Conservation (phyloP, 2,113 vertebrate genomes). For the Martes martes region DNA sequence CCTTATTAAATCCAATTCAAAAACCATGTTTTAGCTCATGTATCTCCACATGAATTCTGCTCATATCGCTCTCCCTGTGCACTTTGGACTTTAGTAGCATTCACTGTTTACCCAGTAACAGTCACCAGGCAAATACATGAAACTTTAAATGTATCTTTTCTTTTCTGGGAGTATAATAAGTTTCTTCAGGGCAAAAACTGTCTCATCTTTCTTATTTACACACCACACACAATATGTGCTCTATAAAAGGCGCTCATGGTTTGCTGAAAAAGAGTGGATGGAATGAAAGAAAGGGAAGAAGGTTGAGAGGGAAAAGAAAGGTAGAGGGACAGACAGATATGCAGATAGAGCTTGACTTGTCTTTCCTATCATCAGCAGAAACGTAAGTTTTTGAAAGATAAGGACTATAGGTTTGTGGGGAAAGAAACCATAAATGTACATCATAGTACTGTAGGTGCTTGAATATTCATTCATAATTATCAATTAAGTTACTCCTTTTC, state of each 20-base stretch:
- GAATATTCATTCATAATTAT: not conserved
- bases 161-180: not conserved
- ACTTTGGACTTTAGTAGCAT: not conserved
- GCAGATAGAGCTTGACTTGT: not conserved
- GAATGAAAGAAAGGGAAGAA: too few species aligned
- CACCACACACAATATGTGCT: not conserved
- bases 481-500: not conserved
- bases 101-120: not conserved
- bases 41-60: not conserved
- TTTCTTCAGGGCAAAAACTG: not conserved
- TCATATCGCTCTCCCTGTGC: not conserved
- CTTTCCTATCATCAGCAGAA: not conserved
- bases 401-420: not conserved
- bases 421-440: not conserved
- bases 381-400: not conserved
- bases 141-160: not conserved
- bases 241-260: not conserved
- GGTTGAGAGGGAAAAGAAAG: too few species aligned
- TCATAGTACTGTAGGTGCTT: not conserved
- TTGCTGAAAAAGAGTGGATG: not conserved
- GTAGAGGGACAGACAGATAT: accelerated
- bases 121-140: not conserved
- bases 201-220: not conserved
- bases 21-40: not conserved
- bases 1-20: not conserved